Conservation (phyloP, 2,888 invertebrate species). For the Lasiommata megera region DNA sequence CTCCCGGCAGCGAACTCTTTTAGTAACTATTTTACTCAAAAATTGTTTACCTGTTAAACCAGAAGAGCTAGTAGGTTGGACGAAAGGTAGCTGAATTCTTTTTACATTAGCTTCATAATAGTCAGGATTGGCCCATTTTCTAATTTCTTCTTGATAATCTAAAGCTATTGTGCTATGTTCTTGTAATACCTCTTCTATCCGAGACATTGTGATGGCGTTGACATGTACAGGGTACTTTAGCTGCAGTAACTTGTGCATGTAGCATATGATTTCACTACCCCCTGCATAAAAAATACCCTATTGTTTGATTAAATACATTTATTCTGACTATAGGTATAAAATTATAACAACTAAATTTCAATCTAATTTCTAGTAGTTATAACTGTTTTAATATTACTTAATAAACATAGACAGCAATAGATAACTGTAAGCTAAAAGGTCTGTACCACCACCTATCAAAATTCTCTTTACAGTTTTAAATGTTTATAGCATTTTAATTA, state of each 20-base stretch:
- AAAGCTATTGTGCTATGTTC: slow-evolving; percentile 89
- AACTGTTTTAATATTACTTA: no score
- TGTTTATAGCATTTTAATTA: no score
- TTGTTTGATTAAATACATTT: no score
- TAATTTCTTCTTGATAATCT: slow-evolving; percentile 90
- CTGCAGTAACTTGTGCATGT: slow-evolving; percentile 93
- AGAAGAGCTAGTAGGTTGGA: slow-evolving; percentile 82
- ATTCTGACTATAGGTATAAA: no score
- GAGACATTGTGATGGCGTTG: slow-evolving; percentile 91
- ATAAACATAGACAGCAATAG: no score
- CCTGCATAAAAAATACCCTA: slow-evolving; percentile 50
- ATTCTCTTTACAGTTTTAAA: no score
- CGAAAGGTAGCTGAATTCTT: slow-evolving; percentile 93
- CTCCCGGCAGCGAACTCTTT: no score
- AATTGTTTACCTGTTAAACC: slow-evolving; percentile 79
- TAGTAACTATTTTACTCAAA: no score
- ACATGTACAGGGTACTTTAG: slow-evolving; percentile 96
- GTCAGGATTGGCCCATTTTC: slow-evolving; percentile 90
- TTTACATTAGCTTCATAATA: slow-evolving; percentile 91
- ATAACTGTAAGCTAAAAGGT: no score
- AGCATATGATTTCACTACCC: slow-evolving; percentile 91
- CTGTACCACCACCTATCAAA: no score
- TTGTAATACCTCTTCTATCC: slow-evolving; percentile 93
- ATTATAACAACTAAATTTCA: no score
- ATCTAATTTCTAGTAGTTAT: no score